Base-by-base conservation (phyloP, 2,888 invertebrate genomes). In the Drosophila setosimentum region DNA sequence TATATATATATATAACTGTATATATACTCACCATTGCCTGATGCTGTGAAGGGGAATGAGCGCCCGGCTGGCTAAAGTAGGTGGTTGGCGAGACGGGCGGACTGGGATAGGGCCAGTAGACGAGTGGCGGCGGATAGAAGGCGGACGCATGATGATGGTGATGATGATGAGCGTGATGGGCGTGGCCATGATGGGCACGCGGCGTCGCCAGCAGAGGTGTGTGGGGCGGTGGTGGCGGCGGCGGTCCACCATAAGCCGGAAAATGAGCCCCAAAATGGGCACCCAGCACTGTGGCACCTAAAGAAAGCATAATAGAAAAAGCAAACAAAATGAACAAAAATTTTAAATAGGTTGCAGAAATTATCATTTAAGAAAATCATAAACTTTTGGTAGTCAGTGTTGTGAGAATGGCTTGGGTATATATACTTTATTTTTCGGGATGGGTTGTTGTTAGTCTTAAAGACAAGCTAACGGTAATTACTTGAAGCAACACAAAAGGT, bases 71-170 rank as follows among this genome's bases (percentile, higher is more conserved):
- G 73, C 96, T 96, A 91, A 96, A 97, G 93, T 97, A 97, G 87
- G 96, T 97, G 45, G 98, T 98, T 0, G 98, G 98, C 50, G 98
- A 98, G 24, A 98, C 98, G 0, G 98, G 98, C 45, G 98, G 98
- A 87, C 98, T 98, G 54, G 98, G 98, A 94, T 98, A 98, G 0
- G 97, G 96, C 98, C 98, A 98, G 94, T 98, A 98, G 85, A 98
- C 96, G 73, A 96, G 95, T 62, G 95, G 95, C 35, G 96, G 96
- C 42, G 95, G 94, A 80, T 94, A 94, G 80, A 94, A 95, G 0
- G 93, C 91, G 30, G 90, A 81, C 59, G 86, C 81, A 21, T 94
- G 93, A 67, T 94, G 94, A 48, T 95, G 95, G 90, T 95, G 94
- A 65, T 95, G 95, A 90, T 95, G 94, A 64, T 94, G 94, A 45